Percentiles rank a stretch among this genome's conserved stretches.
Conservation (phyloP, 2,888 invertebrate genomes). For the Diarsia rubi region DNA sequence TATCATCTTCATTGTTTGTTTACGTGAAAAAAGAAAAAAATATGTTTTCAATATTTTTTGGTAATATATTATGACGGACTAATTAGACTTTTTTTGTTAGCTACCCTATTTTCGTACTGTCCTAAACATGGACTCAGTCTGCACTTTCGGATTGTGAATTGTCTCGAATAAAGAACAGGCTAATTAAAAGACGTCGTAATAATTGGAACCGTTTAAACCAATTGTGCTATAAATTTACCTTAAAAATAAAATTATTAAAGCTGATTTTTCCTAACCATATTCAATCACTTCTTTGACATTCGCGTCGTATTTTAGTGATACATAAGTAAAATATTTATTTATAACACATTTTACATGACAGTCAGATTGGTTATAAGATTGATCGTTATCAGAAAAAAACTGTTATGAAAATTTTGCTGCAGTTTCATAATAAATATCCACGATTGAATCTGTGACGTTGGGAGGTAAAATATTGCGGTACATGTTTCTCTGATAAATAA, state of each 20-base stretch:
- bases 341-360: not conserved
- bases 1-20: too few species aligned
- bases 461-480: constrained; percentile 23
- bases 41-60: too few species aligned
- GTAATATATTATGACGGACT: too few species aligned
- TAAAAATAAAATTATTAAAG: not conserved
- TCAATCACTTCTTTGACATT: constrained; percentile 15
- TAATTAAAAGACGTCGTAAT: not conserved
- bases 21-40: too few species aligned
- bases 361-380: constrained; percentile 39
- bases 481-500: constrained; percentile 27
- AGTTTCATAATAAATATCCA: constrained; percentile 46
- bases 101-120: too few species aligned
- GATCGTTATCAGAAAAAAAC: constrained; percentile 37
- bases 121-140: too few species aligned
- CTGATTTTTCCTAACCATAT: too few species aligned
- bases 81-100: too few species aligned
- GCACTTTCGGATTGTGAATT: too few species aligned
- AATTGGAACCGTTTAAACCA: too few species aligned
- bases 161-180: too few species aligned
- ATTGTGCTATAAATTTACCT: not conserved
- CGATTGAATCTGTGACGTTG: constrained; percentile 35
- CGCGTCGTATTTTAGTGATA: not conserved
- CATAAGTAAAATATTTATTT: constrained; percentile 10
- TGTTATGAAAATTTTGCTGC: constrained; percentile 20